These are phyloP conservation scores for Psococerastis gibbosa DNA, from an alignment of 2,888 invertebrate species.

Conservation along the genomic window DNA sequence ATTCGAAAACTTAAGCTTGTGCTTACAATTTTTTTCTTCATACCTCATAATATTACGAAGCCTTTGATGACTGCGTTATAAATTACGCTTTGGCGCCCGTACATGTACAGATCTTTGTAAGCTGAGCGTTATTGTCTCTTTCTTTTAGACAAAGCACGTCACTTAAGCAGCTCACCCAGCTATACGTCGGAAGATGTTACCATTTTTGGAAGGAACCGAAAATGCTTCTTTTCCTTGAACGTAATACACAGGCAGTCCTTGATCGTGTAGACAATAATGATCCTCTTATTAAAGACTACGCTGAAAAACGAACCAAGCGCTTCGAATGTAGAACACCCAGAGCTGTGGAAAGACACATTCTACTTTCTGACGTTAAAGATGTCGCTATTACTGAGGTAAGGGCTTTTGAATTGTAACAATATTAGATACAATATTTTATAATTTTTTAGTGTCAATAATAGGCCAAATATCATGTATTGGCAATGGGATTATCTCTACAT, in stretches of 20 bases:
- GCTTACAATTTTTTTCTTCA: constrained; percentile 7
- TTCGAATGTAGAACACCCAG: constrained; percentile 42
- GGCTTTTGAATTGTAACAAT: too few relatives aligned
- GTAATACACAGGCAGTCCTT: constrained; percentile 43
- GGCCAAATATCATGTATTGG: too few relatives aligned
- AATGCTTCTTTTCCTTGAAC: constrained; percentile 56
- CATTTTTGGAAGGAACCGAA: constrained; percentile 63
- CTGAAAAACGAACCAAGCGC: constrained; percentile 36
- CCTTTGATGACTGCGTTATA: constrained; percentile 14
- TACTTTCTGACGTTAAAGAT: constrained; percentile 50
- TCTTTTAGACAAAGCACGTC: constrained; percentile 27
- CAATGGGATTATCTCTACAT: too few relatives aligned
- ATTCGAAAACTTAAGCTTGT: too few relatives aligned
- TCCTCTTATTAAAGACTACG: constrained; percentile 37
- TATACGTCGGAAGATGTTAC: constrained; percentile 54
- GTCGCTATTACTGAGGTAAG: constrained; percentile 26
- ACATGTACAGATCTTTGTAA: constrained; percentile 11
- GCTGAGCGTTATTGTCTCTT: constrained; percentile 7
- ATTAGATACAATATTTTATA: too few relatives aligned
- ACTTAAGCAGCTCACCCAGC: constrained; percentile 44
- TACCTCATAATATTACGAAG: constrained; percentile 9
- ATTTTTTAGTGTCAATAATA: too few relatives aligned
- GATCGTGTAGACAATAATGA: constrained; percentile 42
- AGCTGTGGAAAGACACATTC: constrained; percentile 46
- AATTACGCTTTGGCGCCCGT: constrained; percentile 7